These are phyloP conservation scores for Centropyge bicolor DNA, from an alignment of 2,797 vertebrate genomes.

Conservation along the genomic window DNA sequence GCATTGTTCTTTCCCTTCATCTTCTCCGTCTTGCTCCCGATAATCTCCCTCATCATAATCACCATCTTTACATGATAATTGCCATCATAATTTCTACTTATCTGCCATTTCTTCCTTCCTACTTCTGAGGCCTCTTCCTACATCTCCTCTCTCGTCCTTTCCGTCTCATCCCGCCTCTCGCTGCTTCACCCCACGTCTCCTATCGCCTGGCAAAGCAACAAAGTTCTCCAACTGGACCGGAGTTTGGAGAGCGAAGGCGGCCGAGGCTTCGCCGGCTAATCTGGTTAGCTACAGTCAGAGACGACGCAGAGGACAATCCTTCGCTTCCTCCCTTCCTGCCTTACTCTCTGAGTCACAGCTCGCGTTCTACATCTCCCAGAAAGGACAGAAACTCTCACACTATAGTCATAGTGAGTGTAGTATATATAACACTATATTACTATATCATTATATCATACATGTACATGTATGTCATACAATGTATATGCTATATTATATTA, in stretches of 20 bases:
- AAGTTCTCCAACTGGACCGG: constrained; percentile 39
- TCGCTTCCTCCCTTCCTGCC: background rate
- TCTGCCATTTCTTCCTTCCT: constrained; percentile 1
- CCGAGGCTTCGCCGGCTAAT: constrained; percentile 43
- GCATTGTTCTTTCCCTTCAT: constrained; percentile 41
- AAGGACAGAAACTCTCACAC: background rate
- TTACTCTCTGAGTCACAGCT: background rate
- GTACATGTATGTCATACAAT: too few species aligned
- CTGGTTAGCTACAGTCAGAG: constrained; percentile 34
- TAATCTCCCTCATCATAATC: constrained; percentile 61
- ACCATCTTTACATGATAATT: constrained; percentile 41
- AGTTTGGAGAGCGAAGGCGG: constrained; percentile 19
- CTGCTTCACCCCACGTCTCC: constrained; percentile 20
- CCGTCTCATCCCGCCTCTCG: background rate
- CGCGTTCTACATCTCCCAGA: background rate
- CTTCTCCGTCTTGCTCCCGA: constrained; percentile 16
- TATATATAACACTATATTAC: too few species aligned
- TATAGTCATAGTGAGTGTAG: too few species aligned
- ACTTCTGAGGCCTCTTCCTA: background rate
- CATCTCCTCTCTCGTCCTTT: background rate
- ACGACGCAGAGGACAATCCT: constrained; percentile 21
- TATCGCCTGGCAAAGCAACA: constrained; percentile 53
- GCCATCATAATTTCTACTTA: constrained; percentile 36
- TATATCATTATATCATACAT: too few species aligned
- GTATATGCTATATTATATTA: too few species aligned